A percentile compares a stretch with the other conserved stretches of the same genome.
phyloP scores from a whole-genome alignment of 2,113 vertebrate species.

The Entelurus aequoreus region DNA sequence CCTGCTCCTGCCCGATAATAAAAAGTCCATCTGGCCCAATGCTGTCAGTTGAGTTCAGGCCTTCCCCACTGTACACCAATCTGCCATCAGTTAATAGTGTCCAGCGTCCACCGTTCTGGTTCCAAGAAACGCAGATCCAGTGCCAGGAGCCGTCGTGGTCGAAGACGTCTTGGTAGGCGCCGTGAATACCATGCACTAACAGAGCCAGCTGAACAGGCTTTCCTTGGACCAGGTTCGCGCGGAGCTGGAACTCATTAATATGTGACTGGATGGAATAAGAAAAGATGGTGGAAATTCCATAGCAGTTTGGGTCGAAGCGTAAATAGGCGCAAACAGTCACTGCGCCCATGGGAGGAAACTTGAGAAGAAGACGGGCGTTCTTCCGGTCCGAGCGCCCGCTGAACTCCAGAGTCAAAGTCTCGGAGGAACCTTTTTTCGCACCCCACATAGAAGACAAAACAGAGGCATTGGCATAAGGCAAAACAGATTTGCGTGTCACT shows the following conservation, averaged over 20 bases:
- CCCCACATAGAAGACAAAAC: conserved; percentile 16
- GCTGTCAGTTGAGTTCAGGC: conserved; percentile 31
- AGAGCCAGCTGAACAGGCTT: conserved; percentile 59
- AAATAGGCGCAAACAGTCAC: conserved; percentile 65
- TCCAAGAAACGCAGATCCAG: conserved; percentile 65
- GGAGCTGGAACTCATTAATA: conserved; percentile 71
- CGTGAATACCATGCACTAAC: conserved; percentile 59
- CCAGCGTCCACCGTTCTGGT: conserved; percentile 56
- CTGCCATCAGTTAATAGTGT: conserved; percentile 49
- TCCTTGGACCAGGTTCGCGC: conserved; percentile 42
- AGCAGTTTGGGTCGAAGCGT: conserved; percentile 49
- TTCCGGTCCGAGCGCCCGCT: conserved; percentile 41
- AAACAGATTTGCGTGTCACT: conserved; percentile 1
- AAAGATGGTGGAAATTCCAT: conserved; percentile 66
- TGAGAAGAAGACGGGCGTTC: conserved; percentile 53
- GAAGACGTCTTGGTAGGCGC: conserved; percentile 51
- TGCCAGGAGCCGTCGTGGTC: conserved; percentile 67
- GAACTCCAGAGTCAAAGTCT: conserved; percentile 62
- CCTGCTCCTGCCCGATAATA: conserved; percentile 67
- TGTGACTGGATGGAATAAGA: conserved; percentile 65
- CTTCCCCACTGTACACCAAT: conserved; percentile 20
- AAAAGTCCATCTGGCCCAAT: conserved; percentile 57
- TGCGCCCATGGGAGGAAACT: conserved; percentile 58
- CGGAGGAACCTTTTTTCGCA: conserved; percentile 41
- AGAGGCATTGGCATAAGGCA: conserved; percentile 9